Evolutionary conservation across 2,888 invertebrate genomes (phyloP), one percentile per base, ranked within the genome.

Genomic region (Chironomus tentans): DNA sequence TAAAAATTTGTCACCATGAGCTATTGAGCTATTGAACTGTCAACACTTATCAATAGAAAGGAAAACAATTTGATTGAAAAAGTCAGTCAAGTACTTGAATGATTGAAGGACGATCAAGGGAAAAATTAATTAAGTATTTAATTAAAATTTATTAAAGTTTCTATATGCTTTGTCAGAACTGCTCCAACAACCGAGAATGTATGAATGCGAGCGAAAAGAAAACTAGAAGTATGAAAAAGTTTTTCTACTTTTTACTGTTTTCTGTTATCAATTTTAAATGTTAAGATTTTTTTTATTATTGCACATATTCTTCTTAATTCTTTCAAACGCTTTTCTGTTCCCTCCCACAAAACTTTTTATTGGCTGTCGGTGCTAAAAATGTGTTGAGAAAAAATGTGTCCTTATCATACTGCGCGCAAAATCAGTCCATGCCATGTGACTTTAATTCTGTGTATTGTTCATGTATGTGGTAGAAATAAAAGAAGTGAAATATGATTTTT

Each of bases 291-390:
- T 38, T 38, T 38, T 38, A 10, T 28, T 28, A 24, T 24, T 28
- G 28, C 28, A 28, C 28, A 28, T 38, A 38, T 38, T 38, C 50
- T 15, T 13, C 15, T 56, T 56, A 56, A 15, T 56, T 56, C 56
- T 56, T 56, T 56, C 15, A 15, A n/a, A 56, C 7, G 15, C 56
- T 56, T 10, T 38, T 56, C 15, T 56, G 56, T 56, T 15, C 65
- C 21, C 65, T 21, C 65, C 65, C 65, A 65, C 65, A 24, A 21
- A 13, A 15, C n/a, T 24, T 65, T 24, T 65, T 65, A 65, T 65
- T 65, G 65, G 65, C 24, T 65, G 65, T 21, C 24, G 56, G 65
- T 65, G 24, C 65, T 65, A 65, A 65, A 65, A 65, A 65, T 56
- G 18, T 13, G 24, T 13, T 18, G 22, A 65, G 65, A 24, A 65